Evolutionary conservation across 1,140 invertebrate species (phyloP).

Genomic region (Hestina assimilis): DNA sequence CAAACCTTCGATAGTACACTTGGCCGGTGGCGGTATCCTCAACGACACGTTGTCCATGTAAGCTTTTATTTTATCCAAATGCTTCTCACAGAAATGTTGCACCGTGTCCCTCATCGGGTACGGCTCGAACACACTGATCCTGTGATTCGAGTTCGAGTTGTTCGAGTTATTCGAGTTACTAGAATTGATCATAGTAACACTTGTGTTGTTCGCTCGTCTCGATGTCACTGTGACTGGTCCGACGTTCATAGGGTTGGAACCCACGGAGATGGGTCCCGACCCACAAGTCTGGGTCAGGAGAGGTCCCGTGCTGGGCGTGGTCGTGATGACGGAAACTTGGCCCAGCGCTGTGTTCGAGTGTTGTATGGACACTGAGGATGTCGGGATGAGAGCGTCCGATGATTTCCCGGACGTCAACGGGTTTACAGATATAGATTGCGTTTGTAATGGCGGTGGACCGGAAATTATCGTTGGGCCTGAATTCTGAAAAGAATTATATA

Average conservation of each 20-base stretch:
- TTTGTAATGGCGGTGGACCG: constrained; percentile 46
- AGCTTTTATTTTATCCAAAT: constrained; percentile 92
- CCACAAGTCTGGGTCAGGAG: constrained; percentile 38
- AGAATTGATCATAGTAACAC: constrained; percentile 84
- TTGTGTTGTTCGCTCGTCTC: constrained; percentile 83
- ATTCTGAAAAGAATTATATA: constrained; percentile 33
- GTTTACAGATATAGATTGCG: constrained; percentile 69
- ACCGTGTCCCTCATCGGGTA: constrained; percentile 93
- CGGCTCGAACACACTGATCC: constrained; percentile 92
- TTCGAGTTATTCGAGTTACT: constrained; percentile 61
- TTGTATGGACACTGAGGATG: constrained; percentile 63
- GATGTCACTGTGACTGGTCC: constrained; percentile 82
- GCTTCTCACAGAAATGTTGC: constrained; percentile 96
- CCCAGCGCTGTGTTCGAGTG: constrained; percentile 66
- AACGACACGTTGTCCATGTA: constrained; percentile 94
- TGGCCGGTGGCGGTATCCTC: constrained; percentile 91
- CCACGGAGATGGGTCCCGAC: constrained; percentile 22
- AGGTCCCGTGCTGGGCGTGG: constrained; percentile 33
- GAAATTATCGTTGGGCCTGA: constrained; percentile 43
- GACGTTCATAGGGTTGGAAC: constrained; percentile 66
- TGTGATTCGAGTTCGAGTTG: constrained; percentile 78
- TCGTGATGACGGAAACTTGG: constrained; percentile 61
- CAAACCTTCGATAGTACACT: constrained; percentile 93
- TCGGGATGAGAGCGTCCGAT: constrained; percentile 54
- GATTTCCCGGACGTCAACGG: constrained; percentile 63